Evolutionary conservation across 2,888 invertebrate genomes (phyloP), one percentile per base, ranked within the genome.

Genomic region (Diaphora mendica): DNA sequence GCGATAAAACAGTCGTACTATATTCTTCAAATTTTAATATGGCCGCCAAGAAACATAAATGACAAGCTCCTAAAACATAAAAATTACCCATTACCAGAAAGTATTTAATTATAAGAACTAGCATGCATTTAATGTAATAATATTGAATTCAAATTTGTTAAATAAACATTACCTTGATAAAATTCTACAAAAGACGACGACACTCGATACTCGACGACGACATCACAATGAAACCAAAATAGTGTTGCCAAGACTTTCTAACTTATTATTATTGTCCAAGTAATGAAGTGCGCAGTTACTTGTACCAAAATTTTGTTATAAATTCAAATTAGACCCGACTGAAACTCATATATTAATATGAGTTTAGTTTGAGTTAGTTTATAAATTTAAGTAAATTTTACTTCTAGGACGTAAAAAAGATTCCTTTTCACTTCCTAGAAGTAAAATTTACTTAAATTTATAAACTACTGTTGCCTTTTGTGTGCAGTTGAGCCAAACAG

Each of bases 131-230:
- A 65, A 71, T 75, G 64, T 65, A 20, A 55, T 72, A 73, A 74
- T 73, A 73, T 71, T 68, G 64, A 39, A 64, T 68, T 64, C 33
- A 65, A 71, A 66, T 69, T 70, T 81, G 74, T 78, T 75, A 72
- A 73, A 81, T 76, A 81, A 81, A 81, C 82, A 89, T 89, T 93
- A 95, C 95, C 95, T 95, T 92, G 93, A 92, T 93, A 94, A 92
- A 94, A 92, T 93, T 94, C 94, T 95, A 94, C 86, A 94, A 95
- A 95, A 95, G 93, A 93, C 92, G 94, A 91, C 91, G 94, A 94
- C 92, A 93, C 93, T 93, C 92, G 93, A 94, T 91, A 92, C 91
- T 93, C 93, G 93, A 92, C 91, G 94, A 93, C 94, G 95, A 95
- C 95, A 95, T 95, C 93, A 95, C 94, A 94, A 86, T 85, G 84